These are phyloP conservation scores for Hymenopus coronatus DNA, from an alignment of 2,888 invertebrate species.

Conservation along the genomic window DNA sequence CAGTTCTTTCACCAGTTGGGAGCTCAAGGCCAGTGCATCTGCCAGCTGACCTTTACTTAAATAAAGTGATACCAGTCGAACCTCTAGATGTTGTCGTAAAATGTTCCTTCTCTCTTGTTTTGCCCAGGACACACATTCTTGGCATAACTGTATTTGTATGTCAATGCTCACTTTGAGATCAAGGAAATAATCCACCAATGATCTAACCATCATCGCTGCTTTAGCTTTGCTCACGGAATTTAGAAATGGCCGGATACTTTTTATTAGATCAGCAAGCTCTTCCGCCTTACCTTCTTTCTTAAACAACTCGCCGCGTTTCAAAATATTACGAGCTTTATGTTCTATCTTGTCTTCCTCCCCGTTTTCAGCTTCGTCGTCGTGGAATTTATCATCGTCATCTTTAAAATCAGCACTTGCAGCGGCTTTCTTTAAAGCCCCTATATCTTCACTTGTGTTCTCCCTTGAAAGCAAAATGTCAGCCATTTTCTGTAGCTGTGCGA, in stretches of 20 bases:
- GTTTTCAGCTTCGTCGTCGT: slow-evolving; percentile 70
- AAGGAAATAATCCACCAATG: slow-evolving; percentile 94
- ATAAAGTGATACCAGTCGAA: slow-evolving; percentile 90
- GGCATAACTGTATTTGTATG: slow-evolving; percentile 85
- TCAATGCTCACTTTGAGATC: slow-evolving; percentile 96
- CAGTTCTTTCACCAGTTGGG: slow-evolving; percentile 86
- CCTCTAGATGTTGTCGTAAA: slow-evolving; percentile 92
- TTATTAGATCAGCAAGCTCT: slow-evolving; percentile 87
- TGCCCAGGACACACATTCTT: slow-evolving; percentile 99
- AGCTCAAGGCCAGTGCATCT: slow-evolving; percentile 80
- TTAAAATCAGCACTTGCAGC: too few relatives aligned
- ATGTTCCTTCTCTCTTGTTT: slow-evolving; percentile 97
- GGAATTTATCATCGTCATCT: slow-evolving; percentile 62
- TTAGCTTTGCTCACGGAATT: slow-evolving; percentile 96
- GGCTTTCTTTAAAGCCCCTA: too few relatives aligned
- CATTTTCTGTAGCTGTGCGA: too few relatives aligned
- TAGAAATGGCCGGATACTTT: slow-evolving; percentile 92
- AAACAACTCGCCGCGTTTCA: slow-evolving; percentile 87
- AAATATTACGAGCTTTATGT: slow-evolving; percentile 88
- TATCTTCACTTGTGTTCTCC: too few relatives aligned
- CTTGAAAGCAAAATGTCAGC: too few relatives aligned
- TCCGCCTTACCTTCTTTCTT: slow-evolving; percentile 93
- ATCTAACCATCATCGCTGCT: slow-evolving; percentile 96
- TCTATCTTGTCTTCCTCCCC: slow-evolving; percentile 89
- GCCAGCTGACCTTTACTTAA: slow-evolving; percentile 88